Percentiles rank a stretch among this genome's conserved stretches.
Evolutionary conservation across 2,113 vertebrate species (phyloP).

Genomic region (Charina bottae): DNA sequence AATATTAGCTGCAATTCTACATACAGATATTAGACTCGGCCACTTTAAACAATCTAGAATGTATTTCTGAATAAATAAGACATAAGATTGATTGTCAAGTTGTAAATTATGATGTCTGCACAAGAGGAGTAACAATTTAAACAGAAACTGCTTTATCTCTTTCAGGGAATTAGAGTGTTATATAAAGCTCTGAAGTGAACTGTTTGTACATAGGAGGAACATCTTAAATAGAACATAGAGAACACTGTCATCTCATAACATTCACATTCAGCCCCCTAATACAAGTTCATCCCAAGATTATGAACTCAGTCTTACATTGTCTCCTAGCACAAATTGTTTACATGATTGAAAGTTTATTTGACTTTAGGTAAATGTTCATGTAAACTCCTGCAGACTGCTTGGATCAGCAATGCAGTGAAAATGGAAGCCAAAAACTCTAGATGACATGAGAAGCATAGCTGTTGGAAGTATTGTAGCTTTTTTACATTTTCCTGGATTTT

Average conservation of each 20-base stretch:
- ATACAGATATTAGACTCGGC: neutral
- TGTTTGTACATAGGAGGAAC: neutral
- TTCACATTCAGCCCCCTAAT: neutral
- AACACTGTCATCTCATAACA: neutral
- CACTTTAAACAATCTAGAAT: neutral
- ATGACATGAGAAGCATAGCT: neutral
- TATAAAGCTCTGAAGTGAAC: neutral
- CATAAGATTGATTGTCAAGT: neutral
- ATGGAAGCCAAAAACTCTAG: neutral
- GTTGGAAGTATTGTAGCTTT: neutral
- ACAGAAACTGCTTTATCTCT: neutral
- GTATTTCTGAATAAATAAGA: neutral
- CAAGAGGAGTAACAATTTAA: conserved; percentile 26
- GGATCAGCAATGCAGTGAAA: neutral
- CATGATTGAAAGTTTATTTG: neutral
- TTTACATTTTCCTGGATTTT: neutral
- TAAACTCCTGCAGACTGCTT: neutral
- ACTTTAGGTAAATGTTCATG: neutral
- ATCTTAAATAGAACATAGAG: neutral
- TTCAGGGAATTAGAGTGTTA: neutral
- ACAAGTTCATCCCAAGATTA: neutral
- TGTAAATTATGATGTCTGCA: conserved; percentile 27
- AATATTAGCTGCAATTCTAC: neutral
- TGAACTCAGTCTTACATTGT: neutral
- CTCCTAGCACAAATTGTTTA: neutral